Base-by-base conservation (phyloP, 2,888 invertebrate species). In the Apodemia mormo region DNA sequence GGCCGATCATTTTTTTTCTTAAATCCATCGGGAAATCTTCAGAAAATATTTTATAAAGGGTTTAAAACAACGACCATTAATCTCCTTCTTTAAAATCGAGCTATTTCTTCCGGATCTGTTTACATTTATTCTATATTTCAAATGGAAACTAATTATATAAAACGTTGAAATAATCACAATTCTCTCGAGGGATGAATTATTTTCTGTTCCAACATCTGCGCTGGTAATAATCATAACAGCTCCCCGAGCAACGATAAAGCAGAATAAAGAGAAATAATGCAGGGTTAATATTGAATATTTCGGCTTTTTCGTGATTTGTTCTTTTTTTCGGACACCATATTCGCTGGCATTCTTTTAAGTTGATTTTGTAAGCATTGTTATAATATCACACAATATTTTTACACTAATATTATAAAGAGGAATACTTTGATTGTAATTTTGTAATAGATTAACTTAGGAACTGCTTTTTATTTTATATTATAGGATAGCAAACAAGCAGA, bases 71-170 rank as follows among this genome's bases (percentile, higher is more conserved):
- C 4, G 0, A 49, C 14, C 49, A 49, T 14, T 49, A 49, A 12
- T 49, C 14, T 14, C 4, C 3, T 14, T 4, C 12, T 6, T 14
- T 14, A 14, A 49, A 49, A 49, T 49, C 49, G 49, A 49, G 5
- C 49, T 49, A 49, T 49, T 14, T 12, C 14, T 4, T 1, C 5
- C 49, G 49, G 49, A 49, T 12, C 49, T 49, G 49, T 49, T 49
- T n/a, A 52, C 52, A 22, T 54, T 40, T 9, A 83, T 67, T 58
- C 12, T 33, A 37, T 33, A 33, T 10, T 12, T 14, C 30, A 61
- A 12, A 37, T 8, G 37, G 14, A 61, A 61, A 37, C 12, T 61
- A 61, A 61, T 61, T 61, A 61, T 33, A 61, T n/a, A n/a, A 64
- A 64, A 64, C 61, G 61, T 64, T 64, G 14, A 64, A 64, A 37